Evolutionary conservation across 2,888 invertebrate species (phyloP).

Genomic region (Watsonalla cultraria): DNA sequence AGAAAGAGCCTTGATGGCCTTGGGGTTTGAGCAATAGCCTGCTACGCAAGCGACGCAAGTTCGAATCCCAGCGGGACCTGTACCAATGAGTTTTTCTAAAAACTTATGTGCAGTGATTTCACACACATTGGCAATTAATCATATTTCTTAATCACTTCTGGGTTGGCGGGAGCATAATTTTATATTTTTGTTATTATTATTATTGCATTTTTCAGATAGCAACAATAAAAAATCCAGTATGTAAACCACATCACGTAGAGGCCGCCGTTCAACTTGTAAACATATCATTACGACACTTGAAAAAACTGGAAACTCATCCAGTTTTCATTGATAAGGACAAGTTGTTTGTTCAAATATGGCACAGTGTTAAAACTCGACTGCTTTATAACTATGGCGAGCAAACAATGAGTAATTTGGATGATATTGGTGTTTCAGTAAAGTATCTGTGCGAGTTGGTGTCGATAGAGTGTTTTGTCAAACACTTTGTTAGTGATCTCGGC

Average conservation of each 20-base stretch:
- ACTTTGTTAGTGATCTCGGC: conserved; percentile 47
- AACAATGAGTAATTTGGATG: conserved; percentile 39
- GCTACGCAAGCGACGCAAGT: too few species aligned
- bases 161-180: too few species aligned
- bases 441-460: conserved; percentile 56
- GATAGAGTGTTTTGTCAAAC: conserved; percentile 45
- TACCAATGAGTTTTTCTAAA: too few species aligned
- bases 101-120: too few species aligned
- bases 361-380: conserved; percentile 39
- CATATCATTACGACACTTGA: conserved; percentile 50
- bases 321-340: conserved; percentile 55
- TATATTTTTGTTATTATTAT: neutral
- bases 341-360: conserved; percentile 53
- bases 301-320: conserved; percentile 54
- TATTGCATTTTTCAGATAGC: conserved; percentile 46
- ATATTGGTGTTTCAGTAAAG: conserved; percentile 46
- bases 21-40: too few species aligned
- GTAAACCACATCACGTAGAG: conserved; percentile 52
- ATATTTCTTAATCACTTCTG: neutral
- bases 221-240: conserved; percentile 37
- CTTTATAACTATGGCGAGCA: conserved; percentile 25
- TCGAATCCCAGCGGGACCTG: too few species aligned
- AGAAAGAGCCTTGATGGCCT: too few species aligned
- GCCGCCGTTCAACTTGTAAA: conserved; percentile 55
- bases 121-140: too few species aligned